Evolutionary conservation across 1,140 invertebrate species (phyloP).

Genomic region (Thalassaphorura encarpata): DNA sequence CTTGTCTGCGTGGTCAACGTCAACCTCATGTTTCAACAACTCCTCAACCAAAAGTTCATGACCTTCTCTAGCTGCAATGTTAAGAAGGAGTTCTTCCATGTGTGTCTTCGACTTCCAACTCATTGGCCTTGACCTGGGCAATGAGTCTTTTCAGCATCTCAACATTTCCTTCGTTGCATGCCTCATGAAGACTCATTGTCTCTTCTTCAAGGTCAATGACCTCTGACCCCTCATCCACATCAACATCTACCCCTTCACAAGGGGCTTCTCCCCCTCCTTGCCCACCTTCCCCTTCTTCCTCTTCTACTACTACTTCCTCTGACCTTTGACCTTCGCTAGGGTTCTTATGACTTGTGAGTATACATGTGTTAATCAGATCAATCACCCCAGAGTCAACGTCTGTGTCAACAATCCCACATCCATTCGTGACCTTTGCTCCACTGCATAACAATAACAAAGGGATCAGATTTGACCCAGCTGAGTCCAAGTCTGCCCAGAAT

Average conservation of each 20-base stretch:
- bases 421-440: slow-evolving; percentile 16
- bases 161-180: background rate
- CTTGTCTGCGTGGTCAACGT: slow-evolving; percentile 54
- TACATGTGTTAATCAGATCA: background rate
- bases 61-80: slow-evolving; percentile 63
- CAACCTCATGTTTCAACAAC: slow-evolving; percentile 47
- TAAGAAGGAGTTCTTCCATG: slow-evolving; percentile 60
- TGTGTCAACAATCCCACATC: too few species aligned
- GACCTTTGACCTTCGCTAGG: background rate
- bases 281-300: too few species aligned
- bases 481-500: slow-evolving; percentile 39
- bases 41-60: slow-evolving; percentile 52
- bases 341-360: too few species aligned
- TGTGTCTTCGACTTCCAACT: slow-evolving; percentile 45
- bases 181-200: slow-evolving; percentile 17
- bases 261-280: slow-evolving; percentile 32
- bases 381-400: background rate
- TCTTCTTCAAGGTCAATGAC: too few species aligned
- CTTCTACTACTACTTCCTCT: background rate
- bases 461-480: too few species aligned
- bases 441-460: slow-evolving; percentile 38
- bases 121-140: too few species aligned
- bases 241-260: too few species aligned
- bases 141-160: too few species aligned
- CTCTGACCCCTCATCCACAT: too few species aligned